These are phyloP conservation scores for Lithophane semibrunnea DNA, from an alignment of 2,888 invertebrate species.

Conservation along the genomic window DNA sequence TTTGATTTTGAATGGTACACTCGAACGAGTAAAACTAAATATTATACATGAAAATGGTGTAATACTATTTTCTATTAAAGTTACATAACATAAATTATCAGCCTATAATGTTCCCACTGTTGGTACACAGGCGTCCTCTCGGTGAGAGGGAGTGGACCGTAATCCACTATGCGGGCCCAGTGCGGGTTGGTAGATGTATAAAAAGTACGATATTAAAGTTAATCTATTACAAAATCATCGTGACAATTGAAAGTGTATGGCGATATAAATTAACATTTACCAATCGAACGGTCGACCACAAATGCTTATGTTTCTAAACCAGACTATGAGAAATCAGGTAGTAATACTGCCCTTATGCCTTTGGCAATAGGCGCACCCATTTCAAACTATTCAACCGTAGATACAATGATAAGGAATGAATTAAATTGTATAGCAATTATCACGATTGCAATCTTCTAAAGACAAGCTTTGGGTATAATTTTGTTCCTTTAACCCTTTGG, in stretches of 20 bases:
- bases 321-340: constrained; percentile 22
- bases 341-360: not conserved
- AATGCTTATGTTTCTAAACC: constrained; percentile 5
- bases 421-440: constrained; percentile 9
- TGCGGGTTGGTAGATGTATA: too few species aligned
- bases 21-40: too few species aligned
- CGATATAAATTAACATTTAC: constrained; percentile 34
- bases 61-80: not conserved
- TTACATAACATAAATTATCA: too few species aligned
- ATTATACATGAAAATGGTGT: too few species aligned
- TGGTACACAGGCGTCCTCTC: too few species aligned
- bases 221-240: constrained; percentile 13
- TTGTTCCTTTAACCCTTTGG: not conserved
- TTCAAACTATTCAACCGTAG: constrained; percentile 20
- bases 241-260: constrained; percentile 16
- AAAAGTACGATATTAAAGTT: not conserved
- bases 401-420: constrained; percentile 13
- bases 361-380: constrained; percentile 29
- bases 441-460: not conserved
- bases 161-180: too few species aligned
- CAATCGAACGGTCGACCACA: constrained; percentile 39
- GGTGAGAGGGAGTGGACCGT: too few species aligned
- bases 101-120: too few species aligned
- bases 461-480: not conserved
- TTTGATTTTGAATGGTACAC: too few species aligned